phyloP scores from a whole-genome alignment of 1,140 invertebrate genomes.

The Anthonomus grandis region DNA sequence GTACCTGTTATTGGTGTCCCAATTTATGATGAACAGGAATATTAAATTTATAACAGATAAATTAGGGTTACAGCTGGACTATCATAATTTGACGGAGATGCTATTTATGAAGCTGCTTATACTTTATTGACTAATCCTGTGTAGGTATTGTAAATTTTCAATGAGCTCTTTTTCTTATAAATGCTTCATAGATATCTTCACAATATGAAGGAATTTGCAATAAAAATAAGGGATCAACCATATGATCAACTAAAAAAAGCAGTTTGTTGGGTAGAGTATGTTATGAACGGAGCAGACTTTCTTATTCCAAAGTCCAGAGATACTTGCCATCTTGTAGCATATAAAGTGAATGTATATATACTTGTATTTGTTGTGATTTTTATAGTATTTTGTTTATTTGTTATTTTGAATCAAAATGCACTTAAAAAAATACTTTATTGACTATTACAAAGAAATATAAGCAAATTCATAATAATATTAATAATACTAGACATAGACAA shows the following conservation, averaged over 20 bases:
- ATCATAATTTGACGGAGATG: slow-evolving; percentile 27
- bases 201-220: slow-evolving; percentile 39
- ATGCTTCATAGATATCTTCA: slow-evolving; percentile 39
- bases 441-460: no score
- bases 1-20: slow-evolving; percentile 53
- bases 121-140: slow-evolving; percentile 35
- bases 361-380: no score
- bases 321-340: slow-evolving; percentile 5
- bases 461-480: no score
- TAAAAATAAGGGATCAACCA: slow-evolving; percentile 46
- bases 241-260: slow-evolving; percentile 46
- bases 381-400: no score
- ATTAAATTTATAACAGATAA: slow-evolving; percentile 20
- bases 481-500: no score
- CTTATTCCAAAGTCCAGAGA: slow-evolving; percentile 19
- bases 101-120: slow-evolving; percentile 19
- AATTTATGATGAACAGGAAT: slow-evolving; percentile 49
- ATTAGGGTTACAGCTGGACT: slow-evolving; percentile 28
- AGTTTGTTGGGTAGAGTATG: slow-evolving; percentile 56
- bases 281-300: slow-evolving; percentile 48
- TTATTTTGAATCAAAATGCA: no score
- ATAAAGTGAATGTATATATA: slow-evolving; percentile 22
- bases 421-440: no score
- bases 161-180: background rate
- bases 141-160: slow-evolving; percentile 32